Evolutionary conservation across 1,140 invertebrate genomes (phyloP).

Genomic region (Epicauta chinensis): DNA sequence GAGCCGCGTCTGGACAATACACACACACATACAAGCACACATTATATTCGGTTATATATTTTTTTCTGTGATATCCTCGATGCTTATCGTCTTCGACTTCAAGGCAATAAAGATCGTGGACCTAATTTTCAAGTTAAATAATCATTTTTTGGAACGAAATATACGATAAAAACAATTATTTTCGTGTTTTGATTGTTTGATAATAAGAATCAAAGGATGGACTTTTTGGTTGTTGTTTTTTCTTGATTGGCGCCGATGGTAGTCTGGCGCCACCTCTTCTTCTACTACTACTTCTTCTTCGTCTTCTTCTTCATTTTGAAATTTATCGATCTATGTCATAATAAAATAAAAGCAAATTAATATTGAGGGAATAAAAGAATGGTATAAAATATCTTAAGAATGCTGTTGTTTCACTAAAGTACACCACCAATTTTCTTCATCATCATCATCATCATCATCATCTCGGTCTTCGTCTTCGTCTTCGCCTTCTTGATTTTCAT

Average conservation of each 20-base stretch:
- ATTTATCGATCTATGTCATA: slow-evolving; percentile 15
- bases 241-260: slow-evolving; percentile 13
- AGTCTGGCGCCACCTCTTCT: slow-evolving; percentile 15
- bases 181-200: too few relatives aligned
- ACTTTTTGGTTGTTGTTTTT: too few relatives aligned
- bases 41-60: not conserved
- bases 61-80: slow-evolving; percentile 24
- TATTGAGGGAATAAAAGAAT: slow-evolving; percentile 5
- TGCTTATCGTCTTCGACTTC: slow-evolving; percentile 1
- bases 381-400: slow-evolving; percentile 15
- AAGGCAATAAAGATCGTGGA: slow-evolving; percentile 38
- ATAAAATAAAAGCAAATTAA: slow-evolving; percentile 17
- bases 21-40: slow-evolving; percentile 23
- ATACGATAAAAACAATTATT: too few relatives aligned
- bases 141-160: too few relatives aligned
- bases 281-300: slow-evolving; percentile 6
- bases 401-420: slow-evolving; percentile 12
- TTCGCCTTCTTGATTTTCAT: slow-evolving; percentile 4
- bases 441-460: slow-evolving; percentile 9
- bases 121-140: slow-evolving; percentile 36
- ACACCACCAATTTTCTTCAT: slow-evolving; percentile 9
- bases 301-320: not conserved
- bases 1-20: slow-evolving; percentile 32
- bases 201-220: too few relatives aligned
- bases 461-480: slow-evolving; percentile 6